Evolutionary conservation across 2,888 invertebrate genomes (phyloP).

Genomic region (Ceraclea dissimilis): DNA sequence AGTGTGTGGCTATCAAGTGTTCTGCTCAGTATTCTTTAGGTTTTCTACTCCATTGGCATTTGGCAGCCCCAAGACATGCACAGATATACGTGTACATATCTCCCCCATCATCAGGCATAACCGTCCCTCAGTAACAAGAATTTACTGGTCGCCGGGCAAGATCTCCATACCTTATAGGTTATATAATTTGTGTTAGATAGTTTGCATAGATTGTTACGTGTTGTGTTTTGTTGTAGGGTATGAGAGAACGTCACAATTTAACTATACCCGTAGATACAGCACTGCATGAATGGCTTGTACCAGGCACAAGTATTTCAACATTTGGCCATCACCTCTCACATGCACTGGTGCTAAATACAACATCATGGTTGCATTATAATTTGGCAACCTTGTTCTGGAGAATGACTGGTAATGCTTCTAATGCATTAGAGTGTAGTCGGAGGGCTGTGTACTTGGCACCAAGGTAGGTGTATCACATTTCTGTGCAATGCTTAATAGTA

Average conservation of each 20-base stretch:
- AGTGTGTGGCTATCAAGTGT: too few relatives aligned
- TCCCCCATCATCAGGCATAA: too few relatives aligned
- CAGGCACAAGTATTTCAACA: slow-evolving; percentile 35
- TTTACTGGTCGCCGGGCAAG: too few relatives aligned
- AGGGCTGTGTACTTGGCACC: slow-evolving; percentile 69
- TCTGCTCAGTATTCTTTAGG: too few relatives aligned
- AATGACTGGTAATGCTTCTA: slow-evolving; percentile 62
- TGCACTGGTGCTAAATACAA: slow-evolving; percentile 55
- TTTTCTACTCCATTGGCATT: too few relatives aligned
- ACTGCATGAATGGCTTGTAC: slow-evolving; percentile 37
- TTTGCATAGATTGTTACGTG: too few relatives aligned
- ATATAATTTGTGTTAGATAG: too few relatives aligned
- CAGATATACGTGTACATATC: too few relatives aligned
- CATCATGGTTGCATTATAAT: slow-evolving; percentile 74
- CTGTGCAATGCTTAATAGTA: background rate
- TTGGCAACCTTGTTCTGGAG: slow-evolving; percentile 76
- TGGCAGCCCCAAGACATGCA: too few relatives aligned
- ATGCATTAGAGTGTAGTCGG: slow-evolving; percentile 72
- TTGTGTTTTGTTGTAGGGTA: slow-evolving; percentile 33
- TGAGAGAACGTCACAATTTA: slow-evolving; percentile 44
- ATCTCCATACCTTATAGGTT: too few relatives aligned
- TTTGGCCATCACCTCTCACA: slow-evolving; percentile 59
- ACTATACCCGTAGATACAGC: slow-evolving; percentile 45
- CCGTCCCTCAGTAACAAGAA: too few relatives aligned
- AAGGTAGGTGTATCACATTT: slow-evolving; percentile 40